Evolutionary conservation across 2,113 vertebrate species (phyloP).

Genomic region (Donacobius atricapilla): DNA sequence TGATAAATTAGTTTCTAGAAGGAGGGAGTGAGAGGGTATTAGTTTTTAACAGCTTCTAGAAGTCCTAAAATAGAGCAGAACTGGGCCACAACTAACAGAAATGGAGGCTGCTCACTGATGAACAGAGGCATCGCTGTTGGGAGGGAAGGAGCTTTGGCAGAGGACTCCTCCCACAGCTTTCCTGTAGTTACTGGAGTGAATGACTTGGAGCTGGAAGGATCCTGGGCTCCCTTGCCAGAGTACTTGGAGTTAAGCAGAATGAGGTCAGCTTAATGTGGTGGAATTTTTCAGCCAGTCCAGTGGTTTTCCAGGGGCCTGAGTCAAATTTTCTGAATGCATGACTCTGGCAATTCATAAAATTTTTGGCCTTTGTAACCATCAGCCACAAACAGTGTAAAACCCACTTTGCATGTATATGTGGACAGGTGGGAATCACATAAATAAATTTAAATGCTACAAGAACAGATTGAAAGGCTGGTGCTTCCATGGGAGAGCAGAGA

Average conservation of each 20-base stretch:
- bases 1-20: constrained; percentile 22
- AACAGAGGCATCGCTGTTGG: not conserved
- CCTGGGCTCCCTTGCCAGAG: not conserved
- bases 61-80: constrained; percentile 36
- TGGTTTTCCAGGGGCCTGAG: constrained; percentile 12
- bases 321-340: not conserved
- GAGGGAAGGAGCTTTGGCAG: constrained; percentile 25
- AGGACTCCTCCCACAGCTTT: not conserved
- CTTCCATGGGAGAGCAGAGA: not conserved
- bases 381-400: not conserved
- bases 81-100: not conserved
- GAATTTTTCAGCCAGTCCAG: constrained; percentile 9
- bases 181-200: not conserved
- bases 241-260: not conserved
- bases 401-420: not conserved
- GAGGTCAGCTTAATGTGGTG: constrained; percentile 26
- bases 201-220: not conserved
- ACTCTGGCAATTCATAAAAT: not conserved
- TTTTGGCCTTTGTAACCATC: not conserved
- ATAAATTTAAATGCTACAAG: not conserved
- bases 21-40: not conserved
- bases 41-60: constrained; percentile 24
- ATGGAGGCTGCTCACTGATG: not conserved
- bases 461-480: not conserved
- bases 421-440: not conserved